phyloP scores from a whole-genome alignment of 37 sponge, comb jelly and placozoan species.

The Petrosia ficiformis region DNA sequence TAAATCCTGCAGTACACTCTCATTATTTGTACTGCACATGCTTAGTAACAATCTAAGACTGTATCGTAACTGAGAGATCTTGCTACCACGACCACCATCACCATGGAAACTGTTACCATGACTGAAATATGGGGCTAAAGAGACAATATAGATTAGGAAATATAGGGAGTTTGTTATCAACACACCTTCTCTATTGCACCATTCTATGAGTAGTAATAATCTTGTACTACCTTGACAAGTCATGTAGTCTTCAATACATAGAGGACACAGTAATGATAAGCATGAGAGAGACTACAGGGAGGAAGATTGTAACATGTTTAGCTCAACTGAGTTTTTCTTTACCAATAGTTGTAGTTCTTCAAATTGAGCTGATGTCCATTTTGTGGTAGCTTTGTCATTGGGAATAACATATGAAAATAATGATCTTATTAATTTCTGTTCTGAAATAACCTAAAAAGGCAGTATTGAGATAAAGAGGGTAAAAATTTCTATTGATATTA shows the following conservation, averaged over 20 bases:
- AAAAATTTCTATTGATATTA: too few species aligned
- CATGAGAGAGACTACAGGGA: slow-evolving; percentile 82
- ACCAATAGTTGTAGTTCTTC: slow-evolving; percentile 97
- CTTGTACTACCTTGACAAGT: slow-evolving; percentile 92
- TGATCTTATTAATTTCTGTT: slow-evolving; percentile 58
- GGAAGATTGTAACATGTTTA: not conserved
- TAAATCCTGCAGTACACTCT: slow-evolving; percentile 81
- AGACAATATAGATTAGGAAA: not conserved
- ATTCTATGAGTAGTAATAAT: slow-evolving; percentile 89
- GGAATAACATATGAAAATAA: slow-evolving; percentile 89
- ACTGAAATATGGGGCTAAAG: slow-evolving; percentile 65
- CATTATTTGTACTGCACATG: slow-evolving; percentile 55
- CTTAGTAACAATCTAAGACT: slow-evolving; percentile 81
- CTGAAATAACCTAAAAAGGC: slow-evolving; percentile 62
- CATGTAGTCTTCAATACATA: slow-evolving; percentile 81
- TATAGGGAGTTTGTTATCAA: too few species aligned
- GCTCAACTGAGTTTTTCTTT: not conserved
- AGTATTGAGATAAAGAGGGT: too few species aligned
- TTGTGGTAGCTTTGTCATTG: slow-evolving; percentile 73
- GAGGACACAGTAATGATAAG: slow-evolving; percentile 74
- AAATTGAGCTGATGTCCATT: slow-evolving; percentile 92
- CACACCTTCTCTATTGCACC: slow-evolving; percentile 72
- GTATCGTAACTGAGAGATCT: slow-evolving; percentile 79
- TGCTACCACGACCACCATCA: slow-evolving; percentile 75
- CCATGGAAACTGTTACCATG: slow-evolving; percentile 94